Evolutionary conservation across 2,113 vertebrate genomes (phyloP).

Genomic region (Cnemophilus loriae): DNA sequence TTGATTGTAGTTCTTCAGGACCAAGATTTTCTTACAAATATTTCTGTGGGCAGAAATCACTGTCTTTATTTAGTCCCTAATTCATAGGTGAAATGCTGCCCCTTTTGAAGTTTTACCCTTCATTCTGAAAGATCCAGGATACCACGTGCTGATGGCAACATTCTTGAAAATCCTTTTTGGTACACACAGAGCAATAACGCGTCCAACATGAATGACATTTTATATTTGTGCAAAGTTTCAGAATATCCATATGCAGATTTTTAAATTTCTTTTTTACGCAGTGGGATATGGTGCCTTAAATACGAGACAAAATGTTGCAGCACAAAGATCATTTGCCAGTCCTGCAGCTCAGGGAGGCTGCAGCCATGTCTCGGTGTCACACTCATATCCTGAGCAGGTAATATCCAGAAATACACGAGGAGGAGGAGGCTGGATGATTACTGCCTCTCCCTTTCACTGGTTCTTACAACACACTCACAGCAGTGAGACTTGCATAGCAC

Average conservation of each 20-base stretch:
- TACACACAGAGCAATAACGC: background rate
- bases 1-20: background rate
- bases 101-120: background rate
- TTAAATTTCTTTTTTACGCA: background rate
- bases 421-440: background rate
- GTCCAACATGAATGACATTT: background rate
- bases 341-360: background rate
- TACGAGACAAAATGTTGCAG: fast-evolving
- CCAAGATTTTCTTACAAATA: background rate
- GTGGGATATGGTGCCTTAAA: background rate
- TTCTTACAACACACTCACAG: background rate
- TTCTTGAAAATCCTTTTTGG: background rate
- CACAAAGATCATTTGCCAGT: background rate
- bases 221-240: background rate
- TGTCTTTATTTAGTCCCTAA: background rate
- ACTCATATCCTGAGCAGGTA: background rate
- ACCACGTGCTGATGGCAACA: background rate
- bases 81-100: background rate
- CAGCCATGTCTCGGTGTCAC: background rate
- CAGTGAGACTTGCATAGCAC: background rate
- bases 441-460: slow-evolving; percentile 10
- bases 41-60: background rate
- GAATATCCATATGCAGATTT: background rate
- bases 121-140: background rate
- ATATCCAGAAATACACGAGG: background rate